A percentile compares a stretch with the other conserved stretches of the same genome.
Evolutionary conservation across 2,888 invertebrate species (phyloP).

Genomic region (Bombyx huttoni): DNA sequence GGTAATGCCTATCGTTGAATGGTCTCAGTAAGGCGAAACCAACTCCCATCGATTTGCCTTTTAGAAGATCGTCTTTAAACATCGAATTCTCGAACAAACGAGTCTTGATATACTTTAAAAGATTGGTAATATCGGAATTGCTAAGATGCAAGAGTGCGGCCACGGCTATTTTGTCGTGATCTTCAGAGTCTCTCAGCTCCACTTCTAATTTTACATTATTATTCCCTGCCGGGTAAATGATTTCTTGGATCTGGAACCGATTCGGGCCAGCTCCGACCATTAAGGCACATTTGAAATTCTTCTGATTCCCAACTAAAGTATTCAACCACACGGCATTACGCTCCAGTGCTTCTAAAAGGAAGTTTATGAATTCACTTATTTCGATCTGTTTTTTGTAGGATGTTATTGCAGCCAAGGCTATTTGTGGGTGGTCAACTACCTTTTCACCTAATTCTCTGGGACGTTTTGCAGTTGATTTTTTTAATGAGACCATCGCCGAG

Average conservation of each 20-base stretch:
- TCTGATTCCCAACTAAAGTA: constrained; percentile 36
- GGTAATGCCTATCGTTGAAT: constrained; percentile 43
- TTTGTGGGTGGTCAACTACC: constrained; percentile 33
- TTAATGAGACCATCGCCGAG: constrained; percentile 21
- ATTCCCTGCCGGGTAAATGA: constrained; percentile 46
- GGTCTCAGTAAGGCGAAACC: constrained; percentile 48
- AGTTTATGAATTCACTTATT: constrained; percentile 47
- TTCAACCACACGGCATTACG: constrained; percentile 53
- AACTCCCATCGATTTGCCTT: constrained; percentile 47
- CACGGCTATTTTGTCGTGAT: constrained; percentile 53
- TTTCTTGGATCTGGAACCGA: constrained; percentile 50
- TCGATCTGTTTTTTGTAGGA: constrained; percentile 53
- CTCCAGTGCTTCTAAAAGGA: constrained; percentile 42
- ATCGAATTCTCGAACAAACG: constrained; percentile 34
- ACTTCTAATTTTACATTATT: constrained; percentile 45
- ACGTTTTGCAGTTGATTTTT: constrained; percentile 26
- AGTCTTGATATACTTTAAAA: constrained; percentile 43
- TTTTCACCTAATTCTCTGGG: constrained; percentile 21
- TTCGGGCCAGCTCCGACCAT: constrained; percentile 57
- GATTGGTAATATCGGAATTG: constrained; percentile 37
- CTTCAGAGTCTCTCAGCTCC: constrained; percentile 50
- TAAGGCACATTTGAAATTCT: constrained; percentile 46
- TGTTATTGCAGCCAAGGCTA: constrained; percentile 49
- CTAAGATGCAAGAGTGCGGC: constrained; percentile 43
- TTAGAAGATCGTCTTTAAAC: constrained; percentile 42